These are phyloP conservation scores for Hystrix brachyura DNA, from an alignment of 2,113 vertebrate species.

Conservation along the genomic window DNA sequence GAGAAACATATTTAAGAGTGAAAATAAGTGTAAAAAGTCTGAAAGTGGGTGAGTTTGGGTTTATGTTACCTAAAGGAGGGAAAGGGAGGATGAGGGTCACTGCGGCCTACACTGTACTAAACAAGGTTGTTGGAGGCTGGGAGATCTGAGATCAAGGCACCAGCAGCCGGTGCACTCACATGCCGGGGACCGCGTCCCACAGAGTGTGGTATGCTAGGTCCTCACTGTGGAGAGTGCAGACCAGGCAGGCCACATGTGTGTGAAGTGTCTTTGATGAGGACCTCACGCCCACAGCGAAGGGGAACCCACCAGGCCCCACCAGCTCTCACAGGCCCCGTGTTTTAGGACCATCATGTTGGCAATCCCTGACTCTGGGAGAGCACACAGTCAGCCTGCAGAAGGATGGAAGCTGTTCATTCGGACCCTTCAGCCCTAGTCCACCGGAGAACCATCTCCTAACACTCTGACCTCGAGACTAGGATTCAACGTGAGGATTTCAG, in stretches of 20 bases:
- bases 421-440: neutral
- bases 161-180: neutral
- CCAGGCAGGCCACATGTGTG: neutral
- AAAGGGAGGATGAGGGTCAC: too few species aligned
- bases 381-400: neutral
- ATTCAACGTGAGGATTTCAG: neutral
- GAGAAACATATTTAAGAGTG: neutral
- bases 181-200: neutral
- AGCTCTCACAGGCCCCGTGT: neutral
- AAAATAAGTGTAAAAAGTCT: neutral
- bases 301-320: too few species aligned
- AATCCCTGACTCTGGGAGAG: too few species aligned
- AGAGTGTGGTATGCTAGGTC: neutral
- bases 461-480: neutral
- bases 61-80: neutral
- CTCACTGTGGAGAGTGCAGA: neutral
- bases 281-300: neutral
- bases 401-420: neutral
- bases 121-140: fast-evolving
- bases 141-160: neutral
- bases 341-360: neutral
- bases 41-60: neutral
- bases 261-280: too few species aligned
- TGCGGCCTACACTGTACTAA: neutral
- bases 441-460: neutral